Evolutionary conservation across 2,888 invertebrate genomes (phyloP), one percentile per base, ranked within the genome.

Genomic region (Melanophora roralis): DNA sequence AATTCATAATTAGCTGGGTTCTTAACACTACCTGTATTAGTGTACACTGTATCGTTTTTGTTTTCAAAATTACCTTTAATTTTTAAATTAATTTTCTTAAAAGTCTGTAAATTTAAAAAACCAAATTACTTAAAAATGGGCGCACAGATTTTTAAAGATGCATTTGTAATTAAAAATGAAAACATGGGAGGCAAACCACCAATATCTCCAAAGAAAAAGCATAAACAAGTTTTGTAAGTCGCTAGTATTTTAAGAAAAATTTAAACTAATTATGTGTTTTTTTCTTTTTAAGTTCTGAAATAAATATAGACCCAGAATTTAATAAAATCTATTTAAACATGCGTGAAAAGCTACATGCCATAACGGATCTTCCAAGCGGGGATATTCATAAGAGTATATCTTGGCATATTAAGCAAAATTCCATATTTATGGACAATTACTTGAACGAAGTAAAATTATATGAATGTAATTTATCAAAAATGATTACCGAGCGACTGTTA

Each of bases 271-370:
- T n/a, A n/a, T n/a, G n/a, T n/a, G n/a, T n/a, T n/a, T n/a, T n/a
- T n/a, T n/a, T n/a, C n/a, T n/a, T 16, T 68, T 57, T 2, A 16
- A 73, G 73, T 21, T 40, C 55, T 0, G 38, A 1, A 4, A 16
- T 27, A 4, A 55, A 14, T 11, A 9, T 74, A 0, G 21, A 59
- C 9, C 1, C 23, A 6, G 60, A 75, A 60, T 45, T 75, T 11
- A 60, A 75, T 68, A 75, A 68, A 68, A 14, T 62, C 8, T 75
- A 75, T 8, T 38, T 62, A 3, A 38, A 36, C 0, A 27, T 53
- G 4, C 68, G 62, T 5, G 53, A 62, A 47, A 32, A 53, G 27
- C 21, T 75, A 5, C 62, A 55, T 21, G 19, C 14, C 7, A 60
- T 75, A 11, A 53, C 45, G 5, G 53, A 38, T 32, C 53, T 68